Evolutionary conservation across 2,797 vertebrate genomes (phyloP).

Genomic region (Pteropus rufus): DNA sequence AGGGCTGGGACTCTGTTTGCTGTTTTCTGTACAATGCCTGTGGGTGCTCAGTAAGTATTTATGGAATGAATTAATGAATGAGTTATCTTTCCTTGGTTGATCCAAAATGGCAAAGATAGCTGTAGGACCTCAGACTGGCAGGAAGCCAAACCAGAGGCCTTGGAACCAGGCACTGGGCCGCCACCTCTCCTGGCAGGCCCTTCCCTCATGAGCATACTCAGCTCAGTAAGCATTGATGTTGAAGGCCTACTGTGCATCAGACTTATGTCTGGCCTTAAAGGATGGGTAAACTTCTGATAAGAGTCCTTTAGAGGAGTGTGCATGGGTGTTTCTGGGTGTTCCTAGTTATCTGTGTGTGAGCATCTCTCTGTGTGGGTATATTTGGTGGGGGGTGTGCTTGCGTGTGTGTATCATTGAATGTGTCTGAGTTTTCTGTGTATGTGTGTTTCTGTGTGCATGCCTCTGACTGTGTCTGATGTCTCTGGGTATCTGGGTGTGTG

Average conservation of each 20-base stretch:
- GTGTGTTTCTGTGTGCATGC: background rate
- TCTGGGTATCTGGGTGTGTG: background rate
- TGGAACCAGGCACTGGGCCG: background rate
- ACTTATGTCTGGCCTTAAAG: background rate
- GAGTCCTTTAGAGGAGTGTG: background rate
- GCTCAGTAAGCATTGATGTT: background rate
- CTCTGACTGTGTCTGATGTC: background rate
- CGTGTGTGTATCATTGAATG: background rate
- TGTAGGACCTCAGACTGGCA: background rate
- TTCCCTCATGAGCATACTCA: accelerated
- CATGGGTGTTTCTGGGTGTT: background rate
- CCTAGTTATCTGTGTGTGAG: background rate
- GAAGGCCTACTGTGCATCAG: background rate
- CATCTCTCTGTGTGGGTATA: background rate
- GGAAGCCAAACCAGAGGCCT: background rate
- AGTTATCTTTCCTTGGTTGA: background rate
- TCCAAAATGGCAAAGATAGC: background rate
- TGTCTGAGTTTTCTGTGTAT: background rate
- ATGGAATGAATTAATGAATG: background rate
- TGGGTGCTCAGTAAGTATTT: background rate
- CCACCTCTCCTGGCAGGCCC: background rate
- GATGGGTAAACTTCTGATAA: background rate
- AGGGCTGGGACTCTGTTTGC: background rate
- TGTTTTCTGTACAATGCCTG: background rate
- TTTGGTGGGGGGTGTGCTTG: background rate